Percentiles rank a stretch among this genome's conserved stretches.
Conservation (phyloP, 2,888 invertebrate genomes). For the Hyles lineata region DNA sequence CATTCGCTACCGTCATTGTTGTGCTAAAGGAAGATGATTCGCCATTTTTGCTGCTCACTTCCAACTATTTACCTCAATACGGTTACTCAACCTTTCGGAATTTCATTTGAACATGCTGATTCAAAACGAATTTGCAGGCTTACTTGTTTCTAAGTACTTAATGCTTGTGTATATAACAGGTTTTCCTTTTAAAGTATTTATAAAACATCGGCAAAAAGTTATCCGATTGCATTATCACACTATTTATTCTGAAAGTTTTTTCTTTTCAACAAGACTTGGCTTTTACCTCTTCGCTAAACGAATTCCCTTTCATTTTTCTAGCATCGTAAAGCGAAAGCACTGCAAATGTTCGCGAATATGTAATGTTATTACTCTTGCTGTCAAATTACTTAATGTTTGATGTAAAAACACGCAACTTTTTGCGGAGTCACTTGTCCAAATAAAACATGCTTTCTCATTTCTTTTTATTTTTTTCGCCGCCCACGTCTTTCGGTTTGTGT, state of each 20-base stretch:
- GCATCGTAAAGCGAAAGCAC: slow-evolving; percentile 59
- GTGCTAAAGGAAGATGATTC: slow-evolving; percentile 15
- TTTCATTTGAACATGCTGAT: background rate
- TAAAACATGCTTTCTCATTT: slow-evolving; percentile 48
- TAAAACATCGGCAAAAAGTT: slow-evolving; percentile 22
- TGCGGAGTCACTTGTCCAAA: slow-evolving; percentile 66
- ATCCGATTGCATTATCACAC: slow-evolving; percentile 22
- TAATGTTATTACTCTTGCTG: slow-evolving; percentile 61
- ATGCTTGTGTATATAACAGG: slow-evolving; percentile 11
- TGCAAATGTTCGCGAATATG: slow-evolving; percentile 62
- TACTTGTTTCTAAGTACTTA: slow-evolving; percentile 2
- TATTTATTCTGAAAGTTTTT: slow-evolving; percentile 36
- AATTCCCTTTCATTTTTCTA: slow-evolving; percentile 44
- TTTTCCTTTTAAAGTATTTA: slow-evolving; percentile 19
- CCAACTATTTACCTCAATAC: slow-evolving; percentile 7
- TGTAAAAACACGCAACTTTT: slow-evolving; percentile 68
- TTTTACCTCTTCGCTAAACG: slow-evolving; percentile 48
- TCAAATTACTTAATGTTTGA: slow-evolving; percentile 76
- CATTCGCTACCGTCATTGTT: slow-evolving; percentile 19
- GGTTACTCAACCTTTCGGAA: background rate
- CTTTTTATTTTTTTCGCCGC: slow-evolving; percentile 67
- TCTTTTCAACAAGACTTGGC: slow-evolving; percentile 60
- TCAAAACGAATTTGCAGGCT: background rate
- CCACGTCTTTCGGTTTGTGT: slow-evolving; percentile 53
- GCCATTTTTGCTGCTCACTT: slow-evolving; percentile 1